These are phyloP conservation scores for Siphamia tubifer DNA, from an alignment of 2,113 vertebrate species.

Conservation along the genomic window DNA sequence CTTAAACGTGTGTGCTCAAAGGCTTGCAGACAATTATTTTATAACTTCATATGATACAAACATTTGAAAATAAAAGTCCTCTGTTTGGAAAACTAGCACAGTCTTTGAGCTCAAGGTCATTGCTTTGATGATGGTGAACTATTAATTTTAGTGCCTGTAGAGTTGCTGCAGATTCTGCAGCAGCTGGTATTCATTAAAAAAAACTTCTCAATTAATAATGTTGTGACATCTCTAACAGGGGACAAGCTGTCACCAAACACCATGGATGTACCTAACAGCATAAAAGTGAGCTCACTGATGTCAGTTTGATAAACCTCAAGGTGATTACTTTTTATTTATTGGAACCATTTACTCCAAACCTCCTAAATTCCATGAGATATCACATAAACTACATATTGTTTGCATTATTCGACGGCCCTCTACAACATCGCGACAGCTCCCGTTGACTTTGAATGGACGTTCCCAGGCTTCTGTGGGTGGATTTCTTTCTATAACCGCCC, in stretches of 20 bases:
- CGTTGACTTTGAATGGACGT: too few species aligned
- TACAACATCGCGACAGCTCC: too few species aligned
- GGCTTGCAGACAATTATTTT: too few species aligned
- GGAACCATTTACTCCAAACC: neutral
- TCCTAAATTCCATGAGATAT: neutral
- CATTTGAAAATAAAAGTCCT: too few species aligned
- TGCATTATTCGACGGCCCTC: too few species aligned
- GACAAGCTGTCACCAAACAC: constrained; percentile 17
- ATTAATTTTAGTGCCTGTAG: neutral
- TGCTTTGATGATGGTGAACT: neutral
- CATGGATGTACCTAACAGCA: neutral
- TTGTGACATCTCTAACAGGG: constrained; percentile 18
- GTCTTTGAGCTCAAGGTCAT: constrained; percentile 31
- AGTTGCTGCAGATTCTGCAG: constrained; percentile 7
- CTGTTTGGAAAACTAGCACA: too few species aligned
- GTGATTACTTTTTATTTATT: too few species aligned
- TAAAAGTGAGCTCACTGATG: neutral
- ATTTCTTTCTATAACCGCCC: too few species aligned
- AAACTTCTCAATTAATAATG: constrained; percentile 40
- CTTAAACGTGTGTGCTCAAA: too few species aligned
- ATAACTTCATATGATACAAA: too few species aligned
- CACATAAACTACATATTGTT: neutral
- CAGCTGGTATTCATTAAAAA: constrained; percentile 44
- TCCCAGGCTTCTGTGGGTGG: too few species aligned
- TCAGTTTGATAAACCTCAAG: constrained; percentile 6